Evolutionary conservation across 2,888 invertebrate genomes (phyloP), one percentile per base, ranked within the genome.

Genomic region (Mylabris sibirica): DNA sequence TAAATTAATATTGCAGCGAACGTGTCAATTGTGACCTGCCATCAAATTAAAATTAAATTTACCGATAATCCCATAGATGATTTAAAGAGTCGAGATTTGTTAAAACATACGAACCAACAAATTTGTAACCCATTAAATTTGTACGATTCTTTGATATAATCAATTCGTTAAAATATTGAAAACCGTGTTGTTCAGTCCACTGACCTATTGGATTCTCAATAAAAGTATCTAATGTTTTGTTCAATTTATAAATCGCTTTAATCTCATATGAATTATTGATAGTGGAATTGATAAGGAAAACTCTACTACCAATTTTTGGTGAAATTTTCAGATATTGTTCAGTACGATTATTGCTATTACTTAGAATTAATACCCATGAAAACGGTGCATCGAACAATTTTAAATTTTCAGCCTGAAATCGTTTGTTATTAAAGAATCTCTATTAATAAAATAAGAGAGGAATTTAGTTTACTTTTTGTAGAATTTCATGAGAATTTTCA

Each of bases 41-140:
- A 3, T 30, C 30, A 30, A 30, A 20, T 26, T n/a, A n/a, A 20
- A 0, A 30, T 20, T 24, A 35, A 30, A 62, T 24, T 72, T 73
- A 82, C 82, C 81, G 78, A 72, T 84, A 86, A 79, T 87, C 87
- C 61, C 81, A 82, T 61, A 87, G 74, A 76, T 87, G 87, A 72
- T 85, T 80, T 24, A 84, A 66, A 2, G 86, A 83, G 60, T 85
- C 82, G 1, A 80, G 78, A 74, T 85, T 78, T 3, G 83, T 82
- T 59, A 86, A 69, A n/a, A 84, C 83, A 64, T 77, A 76, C 9
- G 81, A 80, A 9, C 80, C 74, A 17, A 74, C 79, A 6, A 84
- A 49, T 17, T 65, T 64, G 14, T 74, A 66, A 34, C 81, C 79
- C 69, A 78, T 76, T 24, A 84, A 71, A 76, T 82, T 73, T n/a